phyloP scores from a whole-genome alignment of 2,797 vertebrate genomes.

The Crenichthys baileyi region DNA sequence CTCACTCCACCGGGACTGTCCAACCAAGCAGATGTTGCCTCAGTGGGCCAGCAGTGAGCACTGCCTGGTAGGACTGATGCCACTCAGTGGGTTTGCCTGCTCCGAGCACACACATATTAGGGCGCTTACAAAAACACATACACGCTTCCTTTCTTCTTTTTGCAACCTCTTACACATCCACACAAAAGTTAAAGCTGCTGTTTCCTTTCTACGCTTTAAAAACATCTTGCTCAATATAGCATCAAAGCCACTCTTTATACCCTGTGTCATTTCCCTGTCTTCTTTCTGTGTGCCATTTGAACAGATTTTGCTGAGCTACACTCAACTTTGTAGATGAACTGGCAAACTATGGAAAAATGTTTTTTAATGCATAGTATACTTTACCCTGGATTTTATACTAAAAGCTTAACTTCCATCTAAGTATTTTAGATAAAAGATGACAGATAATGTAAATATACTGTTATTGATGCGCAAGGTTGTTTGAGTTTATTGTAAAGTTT shows the following conservation, averaged over 20 bases:
- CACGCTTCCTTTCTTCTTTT: constrained; percentile 9
- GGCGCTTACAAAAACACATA: constrained; percentile 27
- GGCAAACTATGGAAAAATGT: constrained; percentile 42
- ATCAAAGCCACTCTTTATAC: constrained; percentile 32
- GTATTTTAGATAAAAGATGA: constrained; percentile 46
- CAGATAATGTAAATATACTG: constrained; percentile 15
- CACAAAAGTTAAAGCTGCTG: constrained; percentile 39
- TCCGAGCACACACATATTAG: constrained; percentile 50
- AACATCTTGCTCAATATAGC: constrained; percentile 40
- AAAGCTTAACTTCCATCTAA: constrained; percentile 45
- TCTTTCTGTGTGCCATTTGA: constrained; percentile 61
- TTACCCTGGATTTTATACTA: constrained; percentile 44
- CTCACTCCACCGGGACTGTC: constrained; percentile 66
- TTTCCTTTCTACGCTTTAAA: constrained; percentile 30
- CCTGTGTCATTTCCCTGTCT: constrained; percentile 8
- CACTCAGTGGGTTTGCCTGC: constrained; percentile 72
- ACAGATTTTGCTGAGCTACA: constrained; percentile 70
- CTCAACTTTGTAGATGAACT: constrained; percentile 40
- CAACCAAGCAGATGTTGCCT: constrained; percentile 81
- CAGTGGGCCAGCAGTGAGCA: constrained; percentile 79
- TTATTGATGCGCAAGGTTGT: constrained; percentile 9
- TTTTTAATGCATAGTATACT: constrained; percentile 63
- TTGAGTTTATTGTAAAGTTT: constrained; percentile 5
- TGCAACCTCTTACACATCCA: constrained; percentile 21
- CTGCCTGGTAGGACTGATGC: constrained; percentile 74